Evolutionary conservation across 2,888 invertebrate genomes (phyloP).

Genomic region (Theodoxus fluviatilis): DNA sequence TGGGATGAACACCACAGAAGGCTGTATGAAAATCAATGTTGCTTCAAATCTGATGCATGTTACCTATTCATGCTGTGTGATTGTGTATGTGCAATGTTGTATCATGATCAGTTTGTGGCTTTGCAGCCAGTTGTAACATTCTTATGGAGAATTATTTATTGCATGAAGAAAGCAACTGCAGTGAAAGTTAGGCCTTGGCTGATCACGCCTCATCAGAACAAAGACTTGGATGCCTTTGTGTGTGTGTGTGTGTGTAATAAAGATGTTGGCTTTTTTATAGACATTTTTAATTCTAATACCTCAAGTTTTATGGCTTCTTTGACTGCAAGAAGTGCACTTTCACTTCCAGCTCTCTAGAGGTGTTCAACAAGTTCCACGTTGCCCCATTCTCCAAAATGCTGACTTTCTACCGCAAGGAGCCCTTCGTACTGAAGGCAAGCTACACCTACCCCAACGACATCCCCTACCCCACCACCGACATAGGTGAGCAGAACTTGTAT

Average conservation of each 20-base stretch:
- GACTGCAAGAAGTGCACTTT: background rate
- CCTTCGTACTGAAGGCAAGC: slow-evolving; percentile 85
- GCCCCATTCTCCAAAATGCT: slow-evolving; percentile 94
- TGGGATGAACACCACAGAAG: no score
- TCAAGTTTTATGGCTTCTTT: background rate
- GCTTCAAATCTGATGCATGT: no score
- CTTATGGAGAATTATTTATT: no score
- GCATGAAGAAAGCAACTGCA: no score
- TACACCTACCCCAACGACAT: slow-evolving; percentile 73
- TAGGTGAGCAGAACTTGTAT: slow-evolving; percentile 48
- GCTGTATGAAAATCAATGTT: no score
- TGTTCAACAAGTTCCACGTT: slow-evolving; percentile 85
- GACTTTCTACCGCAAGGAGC: slow-evolving; percentile 87
- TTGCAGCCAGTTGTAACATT: no score
- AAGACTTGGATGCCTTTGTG: background rate
- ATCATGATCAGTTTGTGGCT: no score
- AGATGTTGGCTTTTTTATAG: background rate
- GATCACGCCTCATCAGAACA: no score
- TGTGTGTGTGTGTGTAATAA: no score
- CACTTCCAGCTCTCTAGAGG: slow-evolving; percentile 79
- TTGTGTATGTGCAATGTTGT: no score
- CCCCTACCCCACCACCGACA: slow-evolving; percentile 59
- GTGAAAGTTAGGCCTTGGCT: no score
- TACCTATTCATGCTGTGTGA: no score
- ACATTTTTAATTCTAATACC: background rate